A percentile compares a stretch with the other conserved stretches of the same genome.
phyloP scores from a whole-genome alignment of 2,888 invertebrate genomes.

The Cheilosia scutellata region DNA sequence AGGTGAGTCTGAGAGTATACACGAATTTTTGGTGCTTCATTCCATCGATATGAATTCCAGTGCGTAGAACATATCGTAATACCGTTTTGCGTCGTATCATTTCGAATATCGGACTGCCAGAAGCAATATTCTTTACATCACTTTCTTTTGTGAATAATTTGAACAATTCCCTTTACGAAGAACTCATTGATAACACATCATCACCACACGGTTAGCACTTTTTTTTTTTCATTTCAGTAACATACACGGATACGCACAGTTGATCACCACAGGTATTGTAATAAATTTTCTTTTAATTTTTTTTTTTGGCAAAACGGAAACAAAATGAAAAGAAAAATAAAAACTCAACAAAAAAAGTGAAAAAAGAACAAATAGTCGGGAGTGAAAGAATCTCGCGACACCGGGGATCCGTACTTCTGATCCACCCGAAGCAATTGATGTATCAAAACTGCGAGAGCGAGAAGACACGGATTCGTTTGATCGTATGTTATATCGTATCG shows the following conservation, averaged over 20 bases:
- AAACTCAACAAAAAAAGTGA: conserved; percentile 22
- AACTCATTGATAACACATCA: conserved; percentile 14
- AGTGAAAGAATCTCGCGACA: conserved; percentile 69
- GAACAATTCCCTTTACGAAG: not conserved
- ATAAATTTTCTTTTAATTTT: not conserved
- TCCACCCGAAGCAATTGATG: conserved; percentile 72
- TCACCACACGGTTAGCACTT: conserved; percentile 18
- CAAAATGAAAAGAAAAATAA: conserved; percentile 19
- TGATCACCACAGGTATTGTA: conserved; percentile 13
- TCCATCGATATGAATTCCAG: conserved; percentile 14
- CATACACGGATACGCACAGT: conserved; percentile 22
- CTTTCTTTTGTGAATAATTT: not conserved
- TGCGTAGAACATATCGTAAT: conserved; percentile 9
- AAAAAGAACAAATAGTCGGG: conserved; percentile 67
- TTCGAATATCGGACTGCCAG: not conserved
- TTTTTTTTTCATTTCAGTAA: conserved; percentile 1
- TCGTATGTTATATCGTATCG: conserved; percentile 60
- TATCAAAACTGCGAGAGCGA: conserved; percentile 75
- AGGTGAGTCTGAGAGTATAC: conserved; percentile 30
- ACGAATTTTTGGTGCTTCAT: conserved; percentile 23
- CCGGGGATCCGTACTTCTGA: conserved; percentile 67
- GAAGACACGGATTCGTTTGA: conserved; percentile 34
- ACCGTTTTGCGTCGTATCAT: not conserved
- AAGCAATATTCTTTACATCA: not conserved
- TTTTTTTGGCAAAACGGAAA: conserved; percentile 15